Base-by-base conservation (phyloP, 2,888 invertebrate species). In the Minunthozetes semirufus region DNA sequence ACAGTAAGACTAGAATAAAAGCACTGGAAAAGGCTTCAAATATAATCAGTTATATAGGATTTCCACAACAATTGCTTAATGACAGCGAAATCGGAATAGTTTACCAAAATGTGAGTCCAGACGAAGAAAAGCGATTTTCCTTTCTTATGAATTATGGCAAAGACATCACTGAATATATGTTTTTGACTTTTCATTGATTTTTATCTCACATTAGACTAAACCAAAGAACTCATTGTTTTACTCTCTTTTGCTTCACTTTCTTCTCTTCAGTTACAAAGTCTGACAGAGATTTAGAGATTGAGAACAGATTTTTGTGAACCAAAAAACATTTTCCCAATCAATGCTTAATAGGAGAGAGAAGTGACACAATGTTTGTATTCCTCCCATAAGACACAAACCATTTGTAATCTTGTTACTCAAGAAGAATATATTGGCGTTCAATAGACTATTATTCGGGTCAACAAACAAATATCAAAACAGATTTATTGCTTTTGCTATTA, bases 1-100 rank as follows among this genome's bases (percentile, higher is more conserved):
- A 96, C 13, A 42, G 42, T 11, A 13, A 42, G 13, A 42, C 42
- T 13, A 42, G 42, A 81, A 88, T 88, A 0, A 84, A 42, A 13
- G 42, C 42, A 66, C 42, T 50, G 19, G 19, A 72, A 19, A 75
- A 75, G 27, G 46, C 72, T 13, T 61, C 76, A 4, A 50, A 75
- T 3, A 79, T 79, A 19, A 77, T 72, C 53, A 72, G 77, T 11
- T 76, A 78, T 29, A 78, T 79, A 9, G 79, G 79, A 22, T 79
- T 77, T 72, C 79, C 79, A 8, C 74, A 77, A 48, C 79, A 79
- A 70, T 66, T 79, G 11, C 74, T 79, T 11, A 78, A 78, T 70
- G 76, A 78, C 63, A 75, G 76, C 0, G 22, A 72, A 11, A 75
- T 79, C 15, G 25, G 63, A 15, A 74, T 77, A 8, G 72, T 76